Evolutionary conservation across 2,888 invertebrate species (phyloP).

Genomic region (Chrysolina americana): DNA sequence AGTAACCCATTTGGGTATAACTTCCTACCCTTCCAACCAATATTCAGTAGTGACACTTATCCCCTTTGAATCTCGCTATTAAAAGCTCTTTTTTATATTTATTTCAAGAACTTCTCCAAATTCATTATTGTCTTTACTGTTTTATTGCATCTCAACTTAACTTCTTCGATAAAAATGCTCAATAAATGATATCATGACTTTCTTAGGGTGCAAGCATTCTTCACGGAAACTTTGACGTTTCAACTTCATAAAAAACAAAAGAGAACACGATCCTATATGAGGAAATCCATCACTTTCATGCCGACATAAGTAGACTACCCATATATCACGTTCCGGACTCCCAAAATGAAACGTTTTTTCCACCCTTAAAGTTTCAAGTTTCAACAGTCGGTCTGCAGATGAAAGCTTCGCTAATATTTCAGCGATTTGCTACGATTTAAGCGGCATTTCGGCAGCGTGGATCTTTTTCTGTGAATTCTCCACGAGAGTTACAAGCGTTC

Average conservation of each 20-base stretch:
- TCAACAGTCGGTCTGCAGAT: constrained; percentile 60
- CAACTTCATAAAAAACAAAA: constrained; percentile 18
- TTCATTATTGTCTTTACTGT: no score
- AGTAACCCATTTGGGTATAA: no score
- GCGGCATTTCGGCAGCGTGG: constrained; percentile 38
- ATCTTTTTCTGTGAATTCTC: constrained; percentile 38
- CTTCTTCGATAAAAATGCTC: no score
- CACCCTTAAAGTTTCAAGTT: constrained; percentile 61
- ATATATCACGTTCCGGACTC: constrained; percentile 51
- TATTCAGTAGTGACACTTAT: no score
- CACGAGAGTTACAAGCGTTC: constrained; percentile 46
- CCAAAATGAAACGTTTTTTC: constrained; percentile 54
- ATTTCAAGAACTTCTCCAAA: no score
- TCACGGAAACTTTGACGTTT: constrained; percentile 33
- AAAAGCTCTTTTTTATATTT: no score
- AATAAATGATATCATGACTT: no score
- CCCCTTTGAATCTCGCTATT: no score
- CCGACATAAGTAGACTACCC: constrained; percentile 55
- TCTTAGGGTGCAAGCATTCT: neutral
- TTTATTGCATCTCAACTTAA: no score
- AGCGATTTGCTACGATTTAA: constrained; percentile 61
- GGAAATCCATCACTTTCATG: constrained; percentile 61
- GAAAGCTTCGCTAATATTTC: constrained; percentile 63
- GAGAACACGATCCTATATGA: constrained; percentile 52
- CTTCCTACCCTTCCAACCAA: no score